A percentile compares a stretch with the other conserved stretches of the same genome.
phyloP scores from a whole-genome alignment of 2,888 invertebrate genomes.

The Phortica okadai region DNA sequence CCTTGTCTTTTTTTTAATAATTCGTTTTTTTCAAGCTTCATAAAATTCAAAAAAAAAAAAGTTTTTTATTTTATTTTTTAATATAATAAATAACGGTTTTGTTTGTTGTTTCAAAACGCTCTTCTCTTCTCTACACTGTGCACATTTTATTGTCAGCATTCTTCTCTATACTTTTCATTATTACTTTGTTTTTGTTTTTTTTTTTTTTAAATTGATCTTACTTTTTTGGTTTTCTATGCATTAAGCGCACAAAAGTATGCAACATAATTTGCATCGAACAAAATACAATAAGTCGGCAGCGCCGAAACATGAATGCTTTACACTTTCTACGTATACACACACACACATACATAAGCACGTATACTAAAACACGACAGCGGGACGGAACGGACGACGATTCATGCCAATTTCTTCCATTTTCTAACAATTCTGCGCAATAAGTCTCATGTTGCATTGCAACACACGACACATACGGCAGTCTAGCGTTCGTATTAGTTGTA shows the following conservation, averaged over 20 bases:
- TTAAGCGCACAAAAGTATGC: no score
- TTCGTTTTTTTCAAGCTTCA: no score
- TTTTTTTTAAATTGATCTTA: conserved; percentile 24
- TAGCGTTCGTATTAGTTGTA: no score
- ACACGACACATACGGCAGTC: conserved; percentile 32
- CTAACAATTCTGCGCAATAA: no score
- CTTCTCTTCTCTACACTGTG: conserved; percentile 35
- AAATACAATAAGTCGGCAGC: neutral
- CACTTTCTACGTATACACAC: conserved; percentile 34
- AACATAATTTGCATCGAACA: neutral
- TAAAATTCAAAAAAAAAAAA: no score
- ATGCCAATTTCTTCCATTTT: no score
- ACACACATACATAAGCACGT: conserved; percentile 20
- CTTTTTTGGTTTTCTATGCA: no score
- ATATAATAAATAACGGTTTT: conserved; percentile 21
- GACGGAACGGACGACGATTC: conserved; percentile 51
- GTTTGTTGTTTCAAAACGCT: neutral
- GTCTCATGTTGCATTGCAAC: no score
- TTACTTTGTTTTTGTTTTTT: conserved; percentile 43
- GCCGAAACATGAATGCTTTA: conserved; percentile 27
- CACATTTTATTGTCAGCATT: conserved; percentile 62
- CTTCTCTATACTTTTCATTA: no score
- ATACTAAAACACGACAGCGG: conserved; percentile 45
- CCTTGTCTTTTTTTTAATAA: no score
- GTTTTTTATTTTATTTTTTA: conserved; percentile 30